A percentile compares a stretch with the other conserved stretches of the same genome.
phyloP scores from a whole-genome alignment of 35 echinoderm and acorn worm species.

The Apostichopus parvimensis region DNA sequence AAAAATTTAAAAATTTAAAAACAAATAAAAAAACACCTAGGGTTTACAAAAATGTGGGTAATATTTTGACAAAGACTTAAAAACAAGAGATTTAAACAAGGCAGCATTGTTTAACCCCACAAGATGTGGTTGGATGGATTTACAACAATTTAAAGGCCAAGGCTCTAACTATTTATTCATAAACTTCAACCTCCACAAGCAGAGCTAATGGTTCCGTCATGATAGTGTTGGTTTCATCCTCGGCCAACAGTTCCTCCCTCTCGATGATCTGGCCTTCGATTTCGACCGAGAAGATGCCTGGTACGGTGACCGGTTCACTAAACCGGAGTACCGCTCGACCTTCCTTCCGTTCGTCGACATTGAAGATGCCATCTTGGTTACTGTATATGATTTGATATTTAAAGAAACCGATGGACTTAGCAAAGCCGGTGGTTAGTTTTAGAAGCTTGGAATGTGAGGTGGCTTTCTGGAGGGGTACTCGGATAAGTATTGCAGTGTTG shows the following conservation, averaged over 20 bases:
- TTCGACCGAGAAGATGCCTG: constrained; percentile 57
- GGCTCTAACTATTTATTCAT: constrained; percentile 29
- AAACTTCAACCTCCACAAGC: constrained; percentile 60
- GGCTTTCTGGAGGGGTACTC: constrained; percentile 59
- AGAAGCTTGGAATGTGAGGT: constrained; percentile 39
- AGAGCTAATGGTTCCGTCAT: constrained; percentile 56
- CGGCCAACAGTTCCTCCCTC: neutral
- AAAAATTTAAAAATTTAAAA: neutral
- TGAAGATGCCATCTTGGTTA: constrained; percentile 58
- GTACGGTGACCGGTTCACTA: constrained; percentile 24
- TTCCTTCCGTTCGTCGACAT: constrained; percentile 59
- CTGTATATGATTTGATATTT: constrained; percentile 52
- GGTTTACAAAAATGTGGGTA: neutral
- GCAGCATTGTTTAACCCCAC: constrained; percentile 32
- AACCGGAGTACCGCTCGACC: constrained; percentile 69
- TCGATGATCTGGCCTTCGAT: constrained; percentile 69
- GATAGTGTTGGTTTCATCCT: constrained; percentile 3
- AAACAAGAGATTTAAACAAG: constrained; percentile 10
- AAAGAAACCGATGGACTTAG: constrained; percentile 39
- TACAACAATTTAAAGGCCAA: constrained; percentile 1
- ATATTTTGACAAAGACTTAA: constrained; percentile 7
- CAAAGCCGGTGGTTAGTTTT: constrained; percentile 65
- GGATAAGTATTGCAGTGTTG: constrained; percentile 62
- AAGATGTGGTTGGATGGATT: constrained; percentile 45
- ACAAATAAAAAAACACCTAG: neutral